Base-by-base conservation (phyloP, 1,140 invertebrate species). In the Drosophila sucinea region DNA sequence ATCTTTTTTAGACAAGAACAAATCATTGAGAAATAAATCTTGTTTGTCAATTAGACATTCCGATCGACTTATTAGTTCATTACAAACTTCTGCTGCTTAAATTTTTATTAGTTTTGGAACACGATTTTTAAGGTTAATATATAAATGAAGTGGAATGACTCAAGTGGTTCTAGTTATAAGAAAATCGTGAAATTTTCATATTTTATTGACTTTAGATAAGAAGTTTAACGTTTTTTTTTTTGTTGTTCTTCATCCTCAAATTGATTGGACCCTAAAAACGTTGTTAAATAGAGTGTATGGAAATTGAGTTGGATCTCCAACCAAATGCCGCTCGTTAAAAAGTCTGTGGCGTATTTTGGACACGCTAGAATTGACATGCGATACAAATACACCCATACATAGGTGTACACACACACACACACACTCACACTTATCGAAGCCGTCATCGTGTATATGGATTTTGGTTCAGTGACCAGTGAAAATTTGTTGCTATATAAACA, bases 381-480 rank as follows among this genome's bases (percentile, higher is more conserved):
- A 70, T 57, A 41, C 65, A 62, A 57, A 56, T 51, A 32, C 30
- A 65, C 54, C 70, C 62, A 4, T 8, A 41, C 2, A 30, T 25
- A 60, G 23, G 32, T 6, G 4, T 3, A 4, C 23, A 27, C 3
- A 38, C 23, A 32, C 10, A 27, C 47, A 62, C 32, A 51, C 30
- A n/a, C 3, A 11, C 23, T 29, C 1, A 38, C 11, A 32, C n/a
- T 23, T 38, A 62, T 51, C 35, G 44, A 60, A 74, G 60, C 67
- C 65, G 35, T 68, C 69, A 71, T 81, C 56, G 72, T 71, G 62
- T 68, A 76, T 30, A n/a, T 33, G 7, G 63, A 54, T 70, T 70
- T 81, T 86, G 77, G 79, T 86, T 87, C 84, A 79, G 54, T 87
- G 76, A 83, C 70, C 83, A 77, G 72, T 51, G 44, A 27, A 71